Evolutionary conservation across 1,140 invertebrate species (phyloP), one percentile per base, ranked within the genome.

Genomic region (Meloidogyne floridensis): DNA sequence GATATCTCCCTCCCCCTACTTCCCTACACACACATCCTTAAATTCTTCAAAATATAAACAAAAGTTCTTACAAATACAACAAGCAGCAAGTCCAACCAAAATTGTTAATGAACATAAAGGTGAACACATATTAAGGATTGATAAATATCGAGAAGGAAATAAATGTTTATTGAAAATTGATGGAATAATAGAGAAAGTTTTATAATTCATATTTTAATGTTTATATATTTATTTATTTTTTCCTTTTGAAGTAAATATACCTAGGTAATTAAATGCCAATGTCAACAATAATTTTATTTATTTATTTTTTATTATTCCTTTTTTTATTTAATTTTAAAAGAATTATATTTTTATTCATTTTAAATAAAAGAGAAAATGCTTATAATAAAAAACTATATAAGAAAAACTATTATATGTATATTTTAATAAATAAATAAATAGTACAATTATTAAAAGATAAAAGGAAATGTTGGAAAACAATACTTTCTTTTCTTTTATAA

Each of bases 31-130:
- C 47, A 47, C 4, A 47, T 6, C 47, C 47, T 81, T 76, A 70
- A 70, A 47, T 56, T 32, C 74, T 42, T 15, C 11, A 80, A 80
- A 54, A 47, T 6, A 47, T 59, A 69, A 32, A 43, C 9, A 72
- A 83, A 54, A 70, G 81, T 85, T 32, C 32, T 86, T 70, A 85
- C 84, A 85, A 85, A 85, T 86, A 69, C 84, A 85, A 47, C 86
- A 79, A 51, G 76, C 32, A 20, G 83, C 65, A 11, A 85, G 53
- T 47, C 85, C 85, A 53, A 80, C 59, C 59, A 65, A 65, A 7
- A 65, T 65, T n/a, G 59, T n/a, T 65, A 32, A 85, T 51, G 10
- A 83, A 54, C 32, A 83, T 65, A 80, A 59, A 82, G 43, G 79
- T 59, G 71, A 77, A 73, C 42, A 75, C 53, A 43, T 32, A 54